Evolutionary conservation across 2,888 invertebrate genomes (phyloP), one percentile per base, ranked within the genome.

Genomic region (Cheilosia scutellata): DNA sequence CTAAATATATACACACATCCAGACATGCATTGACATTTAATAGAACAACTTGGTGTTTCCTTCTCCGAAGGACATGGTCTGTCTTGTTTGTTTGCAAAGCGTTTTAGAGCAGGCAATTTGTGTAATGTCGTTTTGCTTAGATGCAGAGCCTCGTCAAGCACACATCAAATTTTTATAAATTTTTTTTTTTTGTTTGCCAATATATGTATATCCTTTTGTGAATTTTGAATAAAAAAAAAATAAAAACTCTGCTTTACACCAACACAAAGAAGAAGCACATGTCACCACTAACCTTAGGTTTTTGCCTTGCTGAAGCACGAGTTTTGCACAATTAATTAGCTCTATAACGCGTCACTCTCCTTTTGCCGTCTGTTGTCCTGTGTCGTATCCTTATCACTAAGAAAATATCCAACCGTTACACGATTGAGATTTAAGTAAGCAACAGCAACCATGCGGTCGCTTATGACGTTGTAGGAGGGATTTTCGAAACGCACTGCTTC

Each of bases 11-110:
- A 82, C 47, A 76, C 76, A 76, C 82, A 82, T 25, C 68, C 68
- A 71, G 75, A 44, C 86, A 86, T 86, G 86, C 86, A 86, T 72
- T 51, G 63, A 86, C 82, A 86, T 72, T 77, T 20, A 84, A 77
- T 42, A 62, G 65, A 77, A 60, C 65, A 65, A 40, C 20, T 68
- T 63, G 13, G 53, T 51, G 31, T 29, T 60, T n/a, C 47, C 42
- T 71, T 65, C 49, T 66, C 66, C 40, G 63, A 75, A 75, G 75
- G 78, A 79, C 75, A 65, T 70, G 66, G 74, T 63, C 33, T 70
- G 44, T 44, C 6, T 62, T 40, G 58, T 25, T 66, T 27, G 29
- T 63, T 66, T 62, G 44, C 60, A 51, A 70, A 63, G 70, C 62
- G 70, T 51, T 71, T 55, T 9, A 13, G 25, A 47, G 37, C 44